Conservation (phyloP, 2,797 vertebrate genomes). For the Dryobates pubescens region DNA sequence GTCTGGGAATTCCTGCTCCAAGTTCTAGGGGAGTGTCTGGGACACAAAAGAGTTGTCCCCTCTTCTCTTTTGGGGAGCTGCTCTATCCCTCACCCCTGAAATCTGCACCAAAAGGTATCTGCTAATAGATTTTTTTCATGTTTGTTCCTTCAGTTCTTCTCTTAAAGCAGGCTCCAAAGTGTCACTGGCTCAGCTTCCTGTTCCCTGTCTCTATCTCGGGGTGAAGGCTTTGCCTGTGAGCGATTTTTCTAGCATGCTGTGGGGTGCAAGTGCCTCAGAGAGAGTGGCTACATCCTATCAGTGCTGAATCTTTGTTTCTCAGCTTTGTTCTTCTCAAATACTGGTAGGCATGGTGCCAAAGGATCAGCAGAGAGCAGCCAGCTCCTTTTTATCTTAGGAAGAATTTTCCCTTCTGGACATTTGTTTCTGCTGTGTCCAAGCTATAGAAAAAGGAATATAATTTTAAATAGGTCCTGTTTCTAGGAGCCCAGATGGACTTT, state of each 20-base stretch:
- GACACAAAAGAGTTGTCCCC: neutral
- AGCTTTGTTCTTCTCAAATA: neutral
- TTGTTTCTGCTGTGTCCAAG: conserved; percentile 18
- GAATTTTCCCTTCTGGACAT: conserved; percentile 10
- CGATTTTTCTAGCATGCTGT: neutral
- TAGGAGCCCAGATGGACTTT: neutral
- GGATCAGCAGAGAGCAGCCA: conserved; percentile 14
- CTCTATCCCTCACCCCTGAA: neutral
- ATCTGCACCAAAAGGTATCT: neutral
- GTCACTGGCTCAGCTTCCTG: neutral
- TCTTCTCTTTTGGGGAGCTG: neutral
- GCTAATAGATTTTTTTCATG: neutral
- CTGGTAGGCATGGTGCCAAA: neutral
- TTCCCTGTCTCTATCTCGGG: neutral
- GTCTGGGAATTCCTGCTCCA: neutral
- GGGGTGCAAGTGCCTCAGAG: neutral
- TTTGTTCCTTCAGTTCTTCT: neutral
- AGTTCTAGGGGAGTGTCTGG: neutral
- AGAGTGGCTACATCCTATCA: neutral
- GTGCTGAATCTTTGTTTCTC: conserved; percentile 5
- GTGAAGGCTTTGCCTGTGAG: neutral
- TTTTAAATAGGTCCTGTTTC: conserved; percentile 10
- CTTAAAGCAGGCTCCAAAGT: neutral
- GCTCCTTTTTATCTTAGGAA: conserved; percentile 13
- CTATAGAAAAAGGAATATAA: conserved; percentile 5